Evolutionary conservation across 2,888 invertebrate species (phyloP).

Genomic region (Hemithea aestivaria): DNA sequence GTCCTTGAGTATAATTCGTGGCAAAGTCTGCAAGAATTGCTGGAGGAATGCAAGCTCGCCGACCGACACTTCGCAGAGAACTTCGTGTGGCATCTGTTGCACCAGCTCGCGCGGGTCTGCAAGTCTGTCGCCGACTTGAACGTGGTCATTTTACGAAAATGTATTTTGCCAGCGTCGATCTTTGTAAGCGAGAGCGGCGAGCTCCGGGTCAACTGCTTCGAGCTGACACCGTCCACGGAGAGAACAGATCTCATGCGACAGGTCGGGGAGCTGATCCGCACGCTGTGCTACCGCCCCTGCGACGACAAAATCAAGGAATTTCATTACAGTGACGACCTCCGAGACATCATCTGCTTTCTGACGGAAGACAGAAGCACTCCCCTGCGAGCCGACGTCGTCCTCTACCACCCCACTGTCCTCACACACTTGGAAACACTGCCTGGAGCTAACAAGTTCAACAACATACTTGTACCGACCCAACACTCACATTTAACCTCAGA

Average conservation of each 20-base stretch:
- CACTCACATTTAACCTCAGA: slow-evolving; percentile 38
- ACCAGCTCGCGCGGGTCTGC: slow-evolving; percentile 56
- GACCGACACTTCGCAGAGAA: slow-evolving; percentile 55
- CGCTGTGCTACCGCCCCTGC: slow-evolving; percentile 40
- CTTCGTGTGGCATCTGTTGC: slow-evolving; percentile 65
- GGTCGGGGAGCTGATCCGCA: slow-evolving; percentile 50
- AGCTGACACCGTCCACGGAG: slow-evolving; percentile 32
- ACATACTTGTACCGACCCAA: slow-evolving; percentile 47
- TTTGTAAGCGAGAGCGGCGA: slow-evolving; percentile 57
- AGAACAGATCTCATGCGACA: slow-evolving; percentile 46
- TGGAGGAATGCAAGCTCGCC: slow-evolving; percentile 48
- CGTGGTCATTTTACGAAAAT: slow-evolving; percentile 50
- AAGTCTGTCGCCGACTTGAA: slow-evolving; percentile 48
- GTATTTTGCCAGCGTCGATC: slow-evolving; percentile 48
- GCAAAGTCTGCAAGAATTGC: slow-evolving; percentile 58
- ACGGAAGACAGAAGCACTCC: slow-evolving; percentile 48
- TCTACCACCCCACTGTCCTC: slow-evolving; percentile 71
- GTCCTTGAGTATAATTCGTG: slow-evolving; percentile 66
- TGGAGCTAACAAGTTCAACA: slow-evolving; percentile 38
- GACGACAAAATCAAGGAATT: slow-evolving; percentile 41
- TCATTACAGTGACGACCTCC: slow-evolving; percentile 62
- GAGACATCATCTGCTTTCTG: slow-evolving; percentile 56
- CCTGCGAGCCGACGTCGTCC: slow-evolving; percentile 59
- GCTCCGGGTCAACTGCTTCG: slow-evolving; percentile 64
- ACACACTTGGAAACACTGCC: slow-evolving; percentile 53